A percentile compares a stretch with the other conserved stretches of the same genome.
These are phyloP conservation scores for Serranus cabrilla DNA, from an alignment of 2,797 vertebrate species.

Conservation along the genomic window DNA sequence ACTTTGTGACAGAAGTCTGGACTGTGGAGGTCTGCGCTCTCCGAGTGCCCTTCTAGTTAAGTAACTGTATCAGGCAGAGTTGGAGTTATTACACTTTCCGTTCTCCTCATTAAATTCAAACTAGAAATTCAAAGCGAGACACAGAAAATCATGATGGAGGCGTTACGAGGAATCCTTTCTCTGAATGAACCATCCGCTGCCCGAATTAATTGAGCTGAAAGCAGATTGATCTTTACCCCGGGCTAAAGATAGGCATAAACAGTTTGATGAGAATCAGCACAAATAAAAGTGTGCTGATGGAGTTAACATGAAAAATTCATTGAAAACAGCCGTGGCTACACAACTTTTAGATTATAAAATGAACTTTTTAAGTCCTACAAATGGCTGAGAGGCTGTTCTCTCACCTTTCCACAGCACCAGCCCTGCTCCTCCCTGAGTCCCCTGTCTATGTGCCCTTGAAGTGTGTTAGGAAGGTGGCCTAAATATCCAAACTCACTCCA, in stretches of 20 bases:
- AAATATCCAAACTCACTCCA: slow-evolving; percentile 56
- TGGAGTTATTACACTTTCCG: slow-evolving; percentile 24
- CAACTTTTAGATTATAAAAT: slow-evolving; percentile 2
- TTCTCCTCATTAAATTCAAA: slow-evolving; percentile 33
- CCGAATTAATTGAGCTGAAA: slow-evolving; percentile 38
- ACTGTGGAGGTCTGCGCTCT: too few species aligned
- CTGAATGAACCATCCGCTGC: slow-evolving; percentile 45
- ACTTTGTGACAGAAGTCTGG: too few species aligned
- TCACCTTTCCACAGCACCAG: slow-evolving; percentile 44
- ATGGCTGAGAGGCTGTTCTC: slow-evolving; percentile 40
- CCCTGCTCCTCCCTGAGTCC: slow-evolving; percentile 48
- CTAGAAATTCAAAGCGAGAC: slow-evolving; percentile 15
- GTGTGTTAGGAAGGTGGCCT: slow-evolving; percentile 63
- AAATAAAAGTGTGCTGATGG: slow-evolving; percentile 21
- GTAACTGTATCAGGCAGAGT: slow-evolving; percentile 10
- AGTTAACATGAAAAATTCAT: background rate
- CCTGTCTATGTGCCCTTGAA: slow-evolving; percentile 59
- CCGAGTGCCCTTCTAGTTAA: too few species aligned
- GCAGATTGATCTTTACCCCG: slow-evolving; percentile 19
- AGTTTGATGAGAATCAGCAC: slow-evolving; percentile 31
- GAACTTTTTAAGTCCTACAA: slow-evolving; percentile 16
- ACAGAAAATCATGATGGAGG: slow-evolving; percentile 20
- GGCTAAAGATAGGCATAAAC: slow-evolving; percentile 45
- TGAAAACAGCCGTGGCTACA: background rate
- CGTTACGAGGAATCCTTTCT: slow-evolving; percentile 23